Base-by-base conservation (phyloP, 2,797 vertebrate genomes). In the Huso huso region DNA sequence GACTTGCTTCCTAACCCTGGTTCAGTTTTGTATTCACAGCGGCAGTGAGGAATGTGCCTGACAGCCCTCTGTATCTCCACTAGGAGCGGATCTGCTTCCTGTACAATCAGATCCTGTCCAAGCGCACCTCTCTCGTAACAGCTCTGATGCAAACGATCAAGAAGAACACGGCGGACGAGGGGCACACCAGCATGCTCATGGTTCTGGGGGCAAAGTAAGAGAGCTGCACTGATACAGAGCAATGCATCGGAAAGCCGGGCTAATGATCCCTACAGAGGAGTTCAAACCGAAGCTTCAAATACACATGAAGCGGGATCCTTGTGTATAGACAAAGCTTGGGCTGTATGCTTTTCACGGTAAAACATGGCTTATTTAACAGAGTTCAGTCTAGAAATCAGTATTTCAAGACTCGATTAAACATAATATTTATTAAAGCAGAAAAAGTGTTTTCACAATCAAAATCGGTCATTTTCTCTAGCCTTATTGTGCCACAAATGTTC, bases 11-110 rank as follows among this genome's bases (percentile, higher is more conserved):
- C 23, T 37, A 37, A 37, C 23, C 23, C 23, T 37, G 23, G 23
- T 37, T 1, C 23, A 37, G 23, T 37, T 37, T 37, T 37, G 2
- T 37, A 37, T 37, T 37, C 23, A 37, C 23, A 37, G 23, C 4
- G 23, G 23, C 4, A 1, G 23, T 37, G 23, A 37, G 23, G 23
- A 4, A 37, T 37, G 23, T 37, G 23, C 1, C 23, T 37, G 4
- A 37, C 2, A 10, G 6, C 23, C 8, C 15, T 52, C 6, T 1
- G 2, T 1, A 7, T 2, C 10, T 1, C 23, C 23, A 1, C 23
- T 77, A 95, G 95, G 87, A 89, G 67, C 89, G 94, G 70, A 73
- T 86, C n/a, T 10, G 6, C n/a, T 89, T 82, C 72, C 90, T 96
- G 49, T 91, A 86, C 72, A 80, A 84, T 59, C 51, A 72, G 62